Base-by-base conservation (phyloP, 2,888 invertebrate genomes). In the Dyspetes luteomarginatus region DNA sequence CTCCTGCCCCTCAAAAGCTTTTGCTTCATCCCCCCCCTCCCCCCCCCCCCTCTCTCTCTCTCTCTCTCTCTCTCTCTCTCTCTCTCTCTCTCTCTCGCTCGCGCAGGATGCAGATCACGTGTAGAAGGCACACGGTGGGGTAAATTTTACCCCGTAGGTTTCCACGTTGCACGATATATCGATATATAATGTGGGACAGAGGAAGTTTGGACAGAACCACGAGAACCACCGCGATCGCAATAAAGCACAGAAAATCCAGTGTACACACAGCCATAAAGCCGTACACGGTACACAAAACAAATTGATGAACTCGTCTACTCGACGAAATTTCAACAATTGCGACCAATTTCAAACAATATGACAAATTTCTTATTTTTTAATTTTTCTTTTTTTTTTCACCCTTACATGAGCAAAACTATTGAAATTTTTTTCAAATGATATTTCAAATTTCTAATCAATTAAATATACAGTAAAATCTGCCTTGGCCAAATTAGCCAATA, bases 151-250 rank as follows among this genome's bases (percentile, higher is more conserved):
- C 36, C 2, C 3, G 9, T 15, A 4, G 48, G 48, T 15, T 17
- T 48, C 9, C 36, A 36, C 12, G 36, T 36, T 36, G 9, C 36
- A 3, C 36, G 1, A 30, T 30, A 30, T 30, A 30, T 30, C 4
- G 1, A 30, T 30, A 1, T 30, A 30, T 1, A 30, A 7, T 2
- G 7, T 48, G 19, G 2, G 15, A 48, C 17, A 48, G 15, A 19
- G 58, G 17, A 71, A 60, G 60, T 71, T 71, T 71, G 36, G 28
- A 45, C 9, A 52, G 22, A 45, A 69, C 45, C 45, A 28, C 28
- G 19, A 30, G 43, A 71, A 71, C 48, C 71, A 58, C 30, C 48
- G 7, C 26, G n/a, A 17, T 30, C 30, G 48, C 22, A 19, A 45
- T 45, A 50, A 52, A 67, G 65, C 64, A 68, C n/a, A 24, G 7